Percentiles rank a stretch among this genome's conserved stretches.
Evolutionary conservation across 2,797 vertebrate species (phyloP).

Genomic region (Florisuga fusca): DNA sequence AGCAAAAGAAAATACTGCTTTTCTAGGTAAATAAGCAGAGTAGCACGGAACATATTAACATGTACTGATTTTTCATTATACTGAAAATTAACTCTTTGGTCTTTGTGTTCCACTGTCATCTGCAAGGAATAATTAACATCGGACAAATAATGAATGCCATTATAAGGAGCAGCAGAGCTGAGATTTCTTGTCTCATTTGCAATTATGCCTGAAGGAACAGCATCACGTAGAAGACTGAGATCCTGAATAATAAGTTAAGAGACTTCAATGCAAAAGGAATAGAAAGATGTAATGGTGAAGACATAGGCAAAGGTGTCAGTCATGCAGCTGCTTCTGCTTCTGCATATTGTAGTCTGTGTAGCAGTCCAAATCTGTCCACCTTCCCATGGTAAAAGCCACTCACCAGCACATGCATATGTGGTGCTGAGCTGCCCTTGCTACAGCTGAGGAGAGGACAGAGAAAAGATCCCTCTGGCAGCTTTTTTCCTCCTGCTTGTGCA

Average conservation of each 20-base stretch:
- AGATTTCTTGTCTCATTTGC: conserved; percentile 68
- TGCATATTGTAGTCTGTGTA: neutral
- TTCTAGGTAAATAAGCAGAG: conserved; percentile 19
- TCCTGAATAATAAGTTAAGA: conserved; percentile 55
- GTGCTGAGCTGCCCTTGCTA: neutral
- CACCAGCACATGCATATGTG: rapidly evolving
- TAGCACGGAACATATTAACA: neutral
- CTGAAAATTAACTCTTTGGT: conserved; percentile 58
- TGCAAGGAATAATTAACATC: conserved; percentile 52
- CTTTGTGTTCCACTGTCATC: neutral
- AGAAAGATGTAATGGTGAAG: neutral
- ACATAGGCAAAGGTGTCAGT: neutral
- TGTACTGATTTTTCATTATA: neutral
- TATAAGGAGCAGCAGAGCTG: conserved; percentile 28
- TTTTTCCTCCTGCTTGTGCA: neutral
- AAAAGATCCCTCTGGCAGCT: neutral
- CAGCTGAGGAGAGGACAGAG: neutral
- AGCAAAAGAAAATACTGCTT: neutral
- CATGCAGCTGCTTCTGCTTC: neutral
- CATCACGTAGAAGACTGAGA: conserved; percentile 16
- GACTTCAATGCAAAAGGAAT: neutral
- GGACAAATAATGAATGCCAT: conserved; percentile 15
- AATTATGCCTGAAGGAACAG: conserved; percentile 49
- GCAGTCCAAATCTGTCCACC: neutral
- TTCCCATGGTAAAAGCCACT: rapidly evolving